phyloP scores from a whole-genome alignment of 2,797 vertebrate species.

The Glossophaga mutica region DNA sequence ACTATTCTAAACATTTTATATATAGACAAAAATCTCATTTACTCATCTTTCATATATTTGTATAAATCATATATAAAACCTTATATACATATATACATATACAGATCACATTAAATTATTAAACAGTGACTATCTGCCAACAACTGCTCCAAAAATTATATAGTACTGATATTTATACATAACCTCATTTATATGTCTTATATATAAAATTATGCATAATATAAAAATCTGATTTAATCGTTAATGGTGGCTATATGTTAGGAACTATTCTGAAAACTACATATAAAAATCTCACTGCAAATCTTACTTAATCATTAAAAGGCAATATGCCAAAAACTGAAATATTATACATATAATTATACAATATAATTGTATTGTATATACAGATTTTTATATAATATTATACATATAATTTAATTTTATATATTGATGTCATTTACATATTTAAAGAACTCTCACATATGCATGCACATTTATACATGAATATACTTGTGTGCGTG shows the following conservation, averaged over 20 bases:
- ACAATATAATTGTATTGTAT: too few relatives aligned
- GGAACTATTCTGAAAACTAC: background rate
- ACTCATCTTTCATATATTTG: background rate
- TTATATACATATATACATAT: background rate
- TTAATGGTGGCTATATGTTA: background rate
- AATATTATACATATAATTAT: background rate
- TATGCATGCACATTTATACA: background rate
- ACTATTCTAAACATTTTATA: background rate
- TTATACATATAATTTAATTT: background rate
- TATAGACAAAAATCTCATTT: background rate
- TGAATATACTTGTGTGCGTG: too few relatives aligned
- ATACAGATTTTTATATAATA: too few relatives aligned
- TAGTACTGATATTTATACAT: background rate
- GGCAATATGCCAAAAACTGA: background rate
- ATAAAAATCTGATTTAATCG: background rate
- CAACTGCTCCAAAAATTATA: background rate
- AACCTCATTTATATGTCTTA: background rate
- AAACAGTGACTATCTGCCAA: background rate
- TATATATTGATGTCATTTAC: background rate
- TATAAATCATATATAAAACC: background rate
- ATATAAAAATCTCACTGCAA: background rate
- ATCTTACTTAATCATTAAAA: slow-evolving; percentile 20
- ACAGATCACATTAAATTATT: background rate
- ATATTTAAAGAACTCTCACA: background rate
- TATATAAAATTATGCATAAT: background rate